Evolutionary conservation across 2,888 invertebrate genomes (phyloP).

Genomic region (Caenorhabditis wallacei): DNA sequence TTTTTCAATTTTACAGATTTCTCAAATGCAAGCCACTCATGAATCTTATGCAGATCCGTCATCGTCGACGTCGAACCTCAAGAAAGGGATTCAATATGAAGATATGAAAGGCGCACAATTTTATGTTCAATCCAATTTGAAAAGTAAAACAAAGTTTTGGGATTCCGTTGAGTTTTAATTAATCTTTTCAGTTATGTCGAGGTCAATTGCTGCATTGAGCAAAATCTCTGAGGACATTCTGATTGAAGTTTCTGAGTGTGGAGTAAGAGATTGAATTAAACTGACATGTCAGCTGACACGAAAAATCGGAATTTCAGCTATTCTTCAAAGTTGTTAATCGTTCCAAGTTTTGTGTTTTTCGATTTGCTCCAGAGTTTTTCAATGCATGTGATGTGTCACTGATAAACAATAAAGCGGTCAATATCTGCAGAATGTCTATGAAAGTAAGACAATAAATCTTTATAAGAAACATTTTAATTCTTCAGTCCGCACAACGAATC

Average conservation of each 20-base stretch:
- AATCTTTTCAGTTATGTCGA: slow-evolving; percentile 50
- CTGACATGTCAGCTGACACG: not conserved
- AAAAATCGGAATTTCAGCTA: slow-evolving; percentile 27
- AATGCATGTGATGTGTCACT: slow-evolving; percentile 57
- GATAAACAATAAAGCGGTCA: slow-evolving; percentile 43
- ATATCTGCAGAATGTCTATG: slow-evolving; percentile 58
- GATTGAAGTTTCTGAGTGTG: slow-evolving; percentile 56
- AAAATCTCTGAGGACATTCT: slow-evolving; percentile 61
- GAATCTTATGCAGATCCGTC: slow-evolving; percentile 54
- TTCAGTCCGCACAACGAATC: slow-evolving; percentile 56
- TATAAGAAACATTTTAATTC: not conserved
- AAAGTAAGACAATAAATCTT: slow-evolving; percentile 25
- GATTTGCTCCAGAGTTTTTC: slow-evolving; percentile 64
- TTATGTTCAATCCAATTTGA: slow-evolving; percentile 57
- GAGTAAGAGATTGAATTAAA: slow-evolving; percentile 35
- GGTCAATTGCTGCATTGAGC: slow-evolving; percentile 43
- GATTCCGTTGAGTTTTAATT: not conserved
- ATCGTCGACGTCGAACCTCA: slow-evolving; percentile 25
- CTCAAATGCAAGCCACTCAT: slow-evolving; percentile 57
- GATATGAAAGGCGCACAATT: slow-evolving; percentile 66
- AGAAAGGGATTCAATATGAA: slow-evolving; percentile 22
- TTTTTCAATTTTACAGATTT: slow-evolving; percentile 18
- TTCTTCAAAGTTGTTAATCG: slow-evolving; percentile 54
- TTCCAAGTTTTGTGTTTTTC: slow-evolving; percentile 57
- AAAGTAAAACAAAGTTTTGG: slow-evolving; percentile 33